Percentiles rank a stretch among this genome's conserved stretches.
phyloP scores from a whole-genome alignment of 2,888 invertebrate genomes.

The Neocrepidodera transversa region DNA sequence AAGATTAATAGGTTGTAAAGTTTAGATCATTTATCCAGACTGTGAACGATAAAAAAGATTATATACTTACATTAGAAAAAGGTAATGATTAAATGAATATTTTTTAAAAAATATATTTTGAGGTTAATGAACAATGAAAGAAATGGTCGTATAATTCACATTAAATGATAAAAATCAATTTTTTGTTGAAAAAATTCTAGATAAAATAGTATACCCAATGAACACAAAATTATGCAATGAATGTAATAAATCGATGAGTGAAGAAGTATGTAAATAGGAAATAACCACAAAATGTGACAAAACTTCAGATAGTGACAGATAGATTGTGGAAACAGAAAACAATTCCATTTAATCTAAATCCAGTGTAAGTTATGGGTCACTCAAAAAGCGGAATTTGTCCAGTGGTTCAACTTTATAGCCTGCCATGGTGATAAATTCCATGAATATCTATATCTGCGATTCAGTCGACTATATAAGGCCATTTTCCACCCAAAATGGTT shows the following conservation, averaged over 20 bases:
- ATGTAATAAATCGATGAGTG: not conserved
- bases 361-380: conserved; percentile 3
- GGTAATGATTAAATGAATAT: too few relatives aligned
- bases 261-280: not conserved
- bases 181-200: too few relatives aligned
- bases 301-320: not conserved
- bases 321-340: conserved; percentile 3
- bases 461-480: conserved; percentile 6
- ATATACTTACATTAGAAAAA: too few relatives aligned
- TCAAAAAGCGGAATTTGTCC: conserved; percentile 20
- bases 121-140: too few relatives aligned
- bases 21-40: not conserved
- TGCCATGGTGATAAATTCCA: conserved; percentile 12
- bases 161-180: too few relatives aligned
- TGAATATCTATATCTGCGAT: conserved; percentile 13
- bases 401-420: conserved; percentile 6
- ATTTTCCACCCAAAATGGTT: conserved; percentile 14
- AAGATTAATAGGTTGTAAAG: conserved; percentile 1
- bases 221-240: too few relatives aligned
- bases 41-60: too few relatives aligned
- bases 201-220: too few relatives aligned
- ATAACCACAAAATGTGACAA: not conserved
- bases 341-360: conserved; percentile 7
- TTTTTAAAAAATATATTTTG: too few relatives aligned
- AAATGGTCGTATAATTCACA: too few relatives aligned